Conservation (phyloP, 2,797 vertebrate species). For the Myotis vivesi region DNA sequence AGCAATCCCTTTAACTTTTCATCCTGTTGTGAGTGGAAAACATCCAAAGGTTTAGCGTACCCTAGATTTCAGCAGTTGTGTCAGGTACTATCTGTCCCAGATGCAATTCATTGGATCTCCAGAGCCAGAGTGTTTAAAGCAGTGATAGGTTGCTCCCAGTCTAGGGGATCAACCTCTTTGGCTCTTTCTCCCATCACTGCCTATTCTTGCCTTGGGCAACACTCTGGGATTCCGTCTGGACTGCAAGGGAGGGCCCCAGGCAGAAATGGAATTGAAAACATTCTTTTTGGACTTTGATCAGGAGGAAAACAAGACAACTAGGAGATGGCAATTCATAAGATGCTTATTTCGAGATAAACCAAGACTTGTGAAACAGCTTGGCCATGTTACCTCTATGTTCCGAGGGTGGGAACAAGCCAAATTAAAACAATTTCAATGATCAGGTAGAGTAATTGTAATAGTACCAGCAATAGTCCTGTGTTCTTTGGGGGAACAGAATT, state of each 20-base stretch:
- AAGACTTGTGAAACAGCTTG: background rate
- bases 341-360: background rate
- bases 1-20: background rate
- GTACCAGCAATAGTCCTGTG: background rate
- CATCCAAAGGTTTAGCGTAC: background rate
- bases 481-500: background rate
- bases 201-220: background rate
- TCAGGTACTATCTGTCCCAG: background rate
- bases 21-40: background rate
- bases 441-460: background rate
- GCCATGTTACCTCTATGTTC: background rate
- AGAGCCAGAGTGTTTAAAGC: background rate
- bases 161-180: background rate
- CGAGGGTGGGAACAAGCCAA: background rate
- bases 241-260: background rate
- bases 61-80: background rate
- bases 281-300: slow-evolving; percentile 9
- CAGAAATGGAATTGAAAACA: slow-evolving; percentile 19
- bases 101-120: background rate
- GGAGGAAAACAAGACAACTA: slow-evolving; percentile 23
- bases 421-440: background rate
- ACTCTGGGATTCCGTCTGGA: background rate
- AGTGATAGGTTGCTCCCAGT: background rate
- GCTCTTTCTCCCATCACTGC: background rate
- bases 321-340: background rate